Evolutionary conservation across 2,797 vertebrate genomes (phyloP).

Genomic region (Cephalopachus bancanus): DNA sequence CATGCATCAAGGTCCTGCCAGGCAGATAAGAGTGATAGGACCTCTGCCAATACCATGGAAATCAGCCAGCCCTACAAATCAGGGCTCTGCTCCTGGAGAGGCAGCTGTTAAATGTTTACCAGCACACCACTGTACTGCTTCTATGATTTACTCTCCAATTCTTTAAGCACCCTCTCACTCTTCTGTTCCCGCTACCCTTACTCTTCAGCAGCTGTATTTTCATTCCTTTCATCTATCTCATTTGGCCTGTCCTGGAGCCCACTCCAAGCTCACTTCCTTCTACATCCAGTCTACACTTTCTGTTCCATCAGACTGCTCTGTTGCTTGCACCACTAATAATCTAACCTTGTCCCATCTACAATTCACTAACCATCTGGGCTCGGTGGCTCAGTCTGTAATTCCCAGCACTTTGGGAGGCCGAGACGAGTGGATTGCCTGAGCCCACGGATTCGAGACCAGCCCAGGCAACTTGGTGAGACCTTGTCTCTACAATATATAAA

Average conservation of each 20-base stretch:
- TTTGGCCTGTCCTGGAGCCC: neutral
- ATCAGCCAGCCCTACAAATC: neutral
- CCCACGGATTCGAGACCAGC: no score
- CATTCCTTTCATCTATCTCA: neutral
- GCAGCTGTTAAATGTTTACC: neutral
- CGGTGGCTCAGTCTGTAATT: no score
- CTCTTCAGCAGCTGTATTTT: neutral
- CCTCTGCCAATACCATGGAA: neutral
- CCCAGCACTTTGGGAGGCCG: no score
- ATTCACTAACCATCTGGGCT: neutral
- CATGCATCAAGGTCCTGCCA: neutral
- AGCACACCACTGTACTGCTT: neutral
- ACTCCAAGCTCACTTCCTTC: neutral
- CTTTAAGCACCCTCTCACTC: neutral
- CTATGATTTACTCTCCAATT: neutral
- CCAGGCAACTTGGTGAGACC: no score
- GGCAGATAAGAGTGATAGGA: neutral
- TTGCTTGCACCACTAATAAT: neutral
- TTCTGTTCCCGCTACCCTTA: neutral
- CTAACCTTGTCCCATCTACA: neutral
- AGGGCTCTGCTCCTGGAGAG: neutral
- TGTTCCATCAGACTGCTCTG: neutral
- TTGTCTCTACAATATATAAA: no score
- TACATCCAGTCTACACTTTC: neutral
- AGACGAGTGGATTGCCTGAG: no score